Base-by-base conservation (phyloP, 2,113 vertebrate species). In the Pangasianodon gigas region DNA sequence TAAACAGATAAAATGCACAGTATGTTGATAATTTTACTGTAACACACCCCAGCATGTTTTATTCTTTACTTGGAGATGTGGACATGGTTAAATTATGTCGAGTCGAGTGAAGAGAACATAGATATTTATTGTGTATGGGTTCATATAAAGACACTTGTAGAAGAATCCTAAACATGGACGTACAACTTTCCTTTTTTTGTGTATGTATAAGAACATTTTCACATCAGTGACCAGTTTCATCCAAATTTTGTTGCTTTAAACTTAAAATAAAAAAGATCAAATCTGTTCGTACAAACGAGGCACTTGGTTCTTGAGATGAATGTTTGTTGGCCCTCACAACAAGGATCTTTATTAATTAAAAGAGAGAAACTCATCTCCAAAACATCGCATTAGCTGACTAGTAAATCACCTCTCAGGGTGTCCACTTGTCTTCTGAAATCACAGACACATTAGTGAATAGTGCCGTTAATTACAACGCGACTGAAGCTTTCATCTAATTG, bases 381-480 rank as follows among this genome's bases (percentile, higher is more conserved):
- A 56, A 41, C 54, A 44, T 41, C 10, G 6, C 80, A 56, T 82
- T 54, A 82, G 16, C 32, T 3, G 32, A 58, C 54, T 10, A 41
- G 32, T 19, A 84, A 84, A 60, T 26, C 82, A 13, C 54, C 82
- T 83, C 54, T 24, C 54, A 24, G 54, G 54, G 32, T 60, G 54
- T 84, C 54, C 37, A 26, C 37, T 44, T 84, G 37, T 62, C 56
- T 44, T 44, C 56, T 44, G 56, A 84, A 62, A 29, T 84, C 37
- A 29, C 32, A 44, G 81, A 21, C 48, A 11, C 54, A 24, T 26
- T 60, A 18, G 81, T 60, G 82, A 84, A 84, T 13, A 44, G 58
- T 14, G 56, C 52, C 81, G 9, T 60, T 84, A 84, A 84, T 84
- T 84, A 62, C 37, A 84, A 62, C 26, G 37, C 2, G 56, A 84